These are phyloP conservation scores for Zapus hudsonius DNA, from an alignment of 2,113 vertebrate species.

Conservation along the genomic window DNA sequence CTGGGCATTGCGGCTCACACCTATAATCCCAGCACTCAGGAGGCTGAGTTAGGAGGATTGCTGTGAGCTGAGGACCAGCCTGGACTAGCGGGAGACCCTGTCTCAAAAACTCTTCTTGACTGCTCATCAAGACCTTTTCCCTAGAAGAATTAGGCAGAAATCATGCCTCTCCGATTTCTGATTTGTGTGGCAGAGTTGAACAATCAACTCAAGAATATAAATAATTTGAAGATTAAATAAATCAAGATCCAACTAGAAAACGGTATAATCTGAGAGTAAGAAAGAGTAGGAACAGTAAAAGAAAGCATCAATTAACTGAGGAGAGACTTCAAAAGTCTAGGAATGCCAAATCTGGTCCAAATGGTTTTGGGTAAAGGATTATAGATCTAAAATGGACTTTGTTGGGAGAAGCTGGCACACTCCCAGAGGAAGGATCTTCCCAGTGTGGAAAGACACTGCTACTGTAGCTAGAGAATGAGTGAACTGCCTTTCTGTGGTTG, in stretches of 20 bases:
- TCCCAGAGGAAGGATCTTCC: neutral
- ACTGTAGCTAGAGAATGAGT: neutral
- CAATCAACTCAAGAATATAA: neutral
- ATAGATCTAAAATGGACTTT: neutral
- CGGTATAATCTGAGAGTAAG: neutral
- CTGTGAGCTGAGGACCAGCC: too few relatives aligned
- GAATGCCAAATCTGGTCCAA: neutral
- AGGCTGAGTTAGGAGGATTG: too few relatives aligned
- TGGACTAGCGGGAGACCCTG: too few relatives aligned
- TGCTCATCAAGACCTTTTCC: neutral
- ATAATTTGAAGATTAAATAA: slow-evolving; percentile 5
- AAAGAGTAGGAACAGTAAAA: neutral
- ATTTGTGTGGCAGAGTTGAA: neutral
- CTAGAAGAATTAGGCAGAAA: slow-evolving; percentile 4
- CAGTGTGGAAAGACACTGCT: neutral
- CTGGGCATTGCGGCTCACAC: too few relatives aligned
- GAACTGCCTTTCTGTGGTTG: neutral
- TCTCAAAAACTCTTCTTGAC: neutral
- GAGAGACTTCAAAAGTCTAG: neutral
- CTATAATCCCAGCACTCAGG: too few relatives aligned
- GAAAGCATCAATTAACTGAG: neutral
- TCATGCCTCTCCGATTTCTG: neutral
- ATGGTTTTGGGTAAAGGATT: neutral
- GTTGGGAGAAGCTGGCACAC: neutral
- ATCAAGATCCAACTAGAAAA: slow-evolving; percentile 47